phyloP scores from a whole-genome alignment of 2,888 invertebrate species.

The Patella pellucida region DNA sequence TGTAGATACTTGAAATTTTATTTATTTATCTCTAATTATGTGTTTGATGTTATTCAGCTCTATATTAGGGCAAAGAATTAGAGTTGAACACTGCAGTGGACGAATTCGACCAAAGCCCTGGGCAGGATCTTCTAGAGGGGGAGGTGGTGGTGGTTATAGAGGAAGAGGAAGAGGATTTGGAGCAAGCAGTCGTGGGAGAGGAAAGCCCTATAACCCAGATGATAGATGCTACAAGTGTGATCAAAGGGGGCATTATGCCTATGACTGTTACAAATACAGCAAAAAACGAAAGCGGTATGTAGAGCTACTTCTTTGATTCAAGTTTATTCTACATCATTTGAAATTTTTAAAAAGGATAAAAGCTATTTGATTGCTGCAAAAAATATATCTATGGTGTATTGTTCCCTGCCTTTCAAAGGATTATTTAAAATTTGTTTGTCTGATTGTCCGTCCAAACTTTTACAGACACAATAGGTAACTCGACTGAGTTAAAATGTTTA shows the following conservation, averaged over 20 bases:
- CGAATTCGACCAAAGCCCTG: constrained; percentile 74
- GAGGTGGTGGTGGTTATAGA: constrained; percentile 30
- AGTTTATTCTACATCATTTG: too few species aligned
- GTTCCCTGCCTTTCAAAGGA: too few species aligned
- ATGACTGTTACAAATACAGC: constrained; percentile 78
- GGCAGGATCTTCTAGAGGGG: constrained; percentile 43
- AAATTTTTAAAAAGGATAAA: too few species aligned
- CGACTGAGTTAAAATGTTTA: too few species aligned
- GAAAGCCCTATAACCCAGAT: constrained; percentile 85
- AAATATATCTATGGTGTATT: too few species aligned
- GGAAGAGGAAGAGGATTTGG: constrained; percentile 40
- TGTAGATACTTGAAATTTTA: too few species aligned
- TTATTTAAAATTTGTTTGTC: too few species aligned
- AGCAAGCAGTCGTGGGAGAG: constrained; percentile 23
- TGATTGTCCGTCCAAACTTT: too few species aligned
- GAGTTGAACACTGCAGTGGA: constrained; percentile 93
- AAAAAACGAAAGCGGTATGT: too few species aligned
- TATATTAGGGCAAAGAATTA: constrained; percentile 87
- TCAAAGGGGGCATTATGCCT: constrained; percentile 91
- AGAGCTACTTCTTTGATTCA: too few species aligned
- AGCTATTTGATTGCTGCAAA: too few species aligned
- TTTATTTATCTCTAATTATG: background rate
- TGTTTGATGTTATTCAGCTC: constrained; percentile 53
- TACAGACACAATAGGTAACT: too few species aligned
- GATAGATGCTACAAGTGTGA: constrained; percentile 96